Evolutionary conservation across 2,888 invertebrate species (phyloP), one percentile per base, ranked within the genome.

Genomic region (Drosophila bunnanda): DNA sequence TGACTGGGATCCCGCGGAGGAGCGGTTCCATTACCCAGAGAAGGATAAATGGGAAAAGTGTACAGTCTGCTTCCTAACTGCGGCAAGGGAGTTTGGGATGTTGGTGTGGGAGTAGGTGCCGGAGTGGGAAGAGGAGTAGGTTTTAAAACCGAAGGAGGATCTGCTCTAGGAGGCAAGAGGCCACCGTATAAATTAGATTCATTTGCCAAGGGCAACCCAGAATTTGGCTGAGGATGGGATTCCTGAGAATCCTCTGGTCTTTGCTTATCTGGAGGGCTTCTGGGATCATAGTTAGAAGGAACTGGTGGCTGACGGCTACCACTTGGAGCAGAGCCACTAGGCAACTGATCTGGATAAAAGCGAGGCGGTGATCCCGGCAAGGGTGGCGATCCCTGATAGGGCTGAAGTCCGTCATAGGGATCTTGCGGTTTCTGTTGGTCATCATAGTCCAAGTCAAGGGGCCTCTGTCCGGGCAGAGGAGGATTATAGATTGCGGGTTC

Each of bases 31-130:
- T 90, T 88, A 7, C 59, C 73, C 9, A 87, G 32, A 1, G 83
- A 67, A 12, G 91, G 89, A 65, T 90, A 90, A 6, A 85, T 80
- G 22, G 79, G 82, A 56, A 70, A 81, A 1, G 72, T 79, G 4
- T 78, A 75, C 4, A 90, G 69, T 43, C 74, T 80, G 25, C 65
- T 65, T 9, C 41, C 50, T 20, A 65, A 8, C 66, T 66, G 48
- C 1, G 64, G 64, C 3, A 77, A 68, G 28, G 60, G 60, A 20
- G 66, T 72, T 52, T 17, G 50, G 39, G 9, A 17, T 10, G 1
- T 28, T 2, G 48, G 34, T 9, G 44, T 32, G 22, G 57, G 6
- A n/a, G 8, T 36, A 1, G 48, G 32, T 12, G 52, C 25, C 25
- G 56, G 8, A 13, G 76, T 30, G n/a, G 56, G 48, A 9, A 15